A percentile compares a stretch with the other conserved stretches of the same genome.
Evolutionary conservation across 1,140 invertebrate genomes (phyloP).

Genomic region (Brachionus plicatilis): DNA sequence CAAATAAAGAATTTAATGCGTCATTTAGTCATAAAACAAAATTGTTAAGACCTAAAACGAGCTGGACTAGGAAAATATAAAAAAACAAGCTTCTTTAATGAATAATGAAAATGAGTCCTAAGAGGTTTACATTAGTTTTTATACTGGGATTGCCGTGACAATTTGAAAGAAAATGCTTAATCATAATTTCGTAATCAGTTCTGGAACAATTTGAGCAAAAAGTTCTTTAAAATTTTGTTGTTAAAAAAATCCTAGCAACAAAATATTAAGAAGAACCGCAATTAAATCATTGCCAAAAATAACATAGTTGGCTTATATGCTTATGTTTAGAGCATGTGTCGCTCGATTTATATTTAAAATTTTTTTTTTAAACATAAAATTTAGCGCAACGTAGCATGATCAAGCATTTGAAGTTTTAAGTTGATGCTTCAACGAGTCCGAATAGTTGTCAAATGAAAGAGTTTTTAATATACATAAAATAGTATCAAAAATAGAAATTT

Average conservation of each 20-base stretch:
- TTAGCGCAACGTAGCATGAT: not conserved
- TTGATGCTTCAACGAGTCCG: not conserved
- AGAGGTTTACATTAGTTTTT: not conserved
- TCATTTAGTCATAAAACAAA: not conserved
- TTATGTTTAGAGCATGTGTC: not conserved
- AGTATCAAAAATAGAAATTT: not conserved
- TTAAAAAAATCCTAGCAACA: not conserved
- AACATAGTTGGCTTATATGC: not conserved
- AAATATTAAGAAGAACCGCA: not conserved
- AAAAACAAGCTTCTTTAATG: not conserved
- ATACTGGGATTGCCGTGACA: not conserved
- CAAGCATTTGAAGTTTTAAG: not conserved
- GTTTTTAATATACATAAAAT: not conserved
- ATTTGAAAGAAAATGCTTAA: not conserved
- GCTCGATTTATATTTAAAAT: not conserved
- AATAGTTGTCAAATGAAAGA: not conserved
- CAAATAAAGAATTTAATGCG: not conserved
- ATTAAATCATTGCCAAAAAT: not conserved
- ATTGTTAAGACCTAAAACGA: not conserved
- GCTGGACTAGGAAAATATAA: not conserved
- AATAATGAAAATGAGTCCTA: not conserved
- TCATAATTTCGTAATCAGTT: not conserved
- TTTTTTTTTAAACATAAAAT: not conserved
- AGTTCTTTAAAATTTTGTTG: not conserved
- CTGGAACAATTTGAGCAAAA: constrained; percentile 8